Conservation (phyloP, 1,140 invertebrate species). For the Piezodorus guildinii region DNA sequence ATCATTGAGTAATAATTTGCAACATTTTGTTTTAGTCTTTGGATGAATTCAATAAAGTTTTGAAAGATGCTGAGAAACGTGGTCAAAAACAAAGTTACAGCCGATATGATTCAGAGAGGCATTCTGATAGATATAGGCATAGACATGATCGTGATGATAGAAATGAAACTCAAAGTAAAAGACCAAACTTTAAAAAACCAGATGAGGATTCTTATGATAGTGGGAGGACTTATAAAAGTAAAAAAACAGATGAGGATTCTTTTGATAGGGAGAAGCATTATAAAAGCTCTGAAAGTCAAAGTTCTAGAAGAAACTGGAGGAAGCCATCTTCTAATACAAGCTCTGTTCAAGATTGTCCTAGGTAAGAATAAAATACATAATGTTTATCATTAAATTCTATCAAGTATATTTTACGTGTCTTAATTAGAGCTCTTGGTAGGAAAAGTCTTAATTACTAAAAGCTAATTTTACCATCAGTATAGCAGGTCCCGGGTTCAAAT, state of each 20-base stretch:
- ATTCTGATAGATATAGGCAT: neutral
- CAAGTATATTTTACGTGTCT: too few species aligned
- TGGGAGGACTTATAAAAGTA: conserved; percentile 19
- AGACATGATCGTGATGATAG: neutral
- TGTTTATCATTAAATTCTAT: too few species aligned
- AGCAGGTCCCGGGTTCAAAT: too few species aligned
- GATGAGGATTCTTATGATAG: conserved; percentile 23
- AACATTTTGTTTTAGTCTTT: conserved; percentile 40
- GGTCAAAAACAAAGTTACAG: conserved; percentile 10
- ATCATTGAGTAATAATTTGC: too few species aligned
- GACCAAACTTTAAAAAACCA: conserved; percentile 38
- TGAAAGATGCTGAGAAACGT: conserved; percentile 38
- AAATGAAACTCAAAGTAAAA: neutral
- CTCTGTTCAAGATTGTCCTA: too few species aligned
- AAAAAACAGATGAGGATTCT: conserved; percentile 35
- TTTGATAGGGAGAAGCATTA: neutral
- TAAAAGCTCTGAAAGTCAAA: neutral
- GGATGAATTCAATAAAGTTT: conserved; percentile 39
- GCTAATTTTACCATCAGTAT: too few species aligned
- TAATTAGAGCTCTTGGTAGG: too few species aligned
- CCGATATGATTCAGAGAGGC: neutral
- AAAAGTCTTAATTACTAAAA: too few species aligned
- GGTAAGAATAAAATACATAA: too few species aligned
- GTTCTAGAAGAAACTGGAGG: neutral
- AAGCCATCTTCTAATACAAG: neutral